Conservation (phyloP, 2,888 invertebrate genomes). For the Bibio marci region DNA sequence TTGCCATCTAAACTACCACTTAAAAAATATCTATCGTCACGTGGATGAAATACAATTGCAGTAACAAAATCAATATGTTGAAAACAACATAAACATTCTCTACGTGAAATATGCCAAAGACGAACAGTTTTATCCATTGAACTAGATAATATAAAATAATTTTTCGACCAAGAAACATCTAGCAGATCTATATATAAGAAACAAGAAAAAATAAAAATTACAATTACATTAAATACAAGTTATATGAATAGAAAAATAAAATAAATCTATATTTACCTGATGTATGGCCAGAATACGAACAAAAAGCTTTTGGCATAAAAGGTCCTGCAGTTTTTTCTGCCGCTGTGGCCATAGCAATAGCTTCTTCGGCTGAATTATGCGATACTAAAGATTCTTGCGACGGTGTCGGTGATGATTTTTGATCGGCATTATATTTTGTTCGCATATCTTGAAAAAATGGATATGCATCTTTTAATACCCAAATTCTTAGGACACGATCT, state of each 20-base stretch:
- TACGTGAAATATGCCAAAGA: constrained; percentile 92
- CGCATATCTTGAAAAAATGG: constrained; percentile 90
- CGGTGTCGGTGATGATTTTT: constrained; percentile 79
- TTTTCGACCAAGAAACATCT: constrained; percentile 98
- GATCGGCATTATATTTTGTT: constrained; percentile 80
- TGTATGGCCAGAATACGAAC: constrained; percentile 85
- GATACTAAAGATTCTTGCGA: constrained; percentile 83
- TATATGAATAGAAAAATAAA: background rate
- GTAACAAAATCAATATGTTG: constrained; percentile 99
- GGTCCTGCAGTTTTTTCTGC: constrained; percentile 45
- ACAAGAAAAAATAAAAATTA: background rate
- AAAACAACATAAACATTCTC: constrained; percentile 96
- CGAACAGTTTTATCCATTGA: constrained; percentile 98
- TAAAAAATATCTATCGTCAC: constrained; percentile 76
- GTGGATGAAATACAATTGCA: constrained; percentile 94
- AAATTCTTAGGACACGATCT: constrained; percentile 83
- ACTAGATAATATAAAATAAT: constrained; percentile 92
- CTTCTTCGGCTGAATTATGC: constrained; percentile 48
- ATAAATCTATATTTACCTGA: constrained; percentile 31
- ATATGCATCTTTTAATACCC: constrained; percentile 84
- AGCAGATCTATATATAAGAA: constrained; percentile 46
- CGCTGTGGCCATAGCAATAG: constrained; percentile 36
- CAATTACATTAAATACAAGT: background rate
- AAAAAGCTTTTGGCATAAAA: constrained; percentile 83
- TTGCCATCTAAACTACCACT: constrained; percentile 97